phyloP scores from a whole-genome alignment of 2,888 invertebrate genomes.

The Xanthorhoe spadicearia region DNA sequence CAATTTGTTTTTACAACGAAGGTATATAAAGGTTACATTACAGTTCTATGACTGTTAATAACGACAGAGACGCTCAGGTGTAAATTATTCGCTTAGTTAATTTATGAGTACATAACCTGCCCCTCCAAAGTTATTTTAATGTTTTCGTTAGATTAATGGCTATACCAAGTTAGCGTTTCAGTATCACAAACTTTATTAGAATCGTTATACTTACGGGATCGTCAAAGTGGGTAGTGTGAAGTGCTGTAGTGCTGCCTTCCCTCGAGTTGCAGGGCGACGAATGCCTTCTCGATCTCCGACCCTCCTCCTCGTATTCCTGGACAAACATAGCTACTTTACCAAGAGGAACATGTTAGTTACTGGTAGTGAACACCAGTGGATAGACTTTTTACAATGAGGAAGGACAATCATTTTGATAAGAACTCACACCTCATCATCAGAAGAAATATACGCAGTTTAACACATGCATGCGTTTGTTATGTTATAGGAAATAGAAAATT shows the following conservation, averaged over 20 bases:
- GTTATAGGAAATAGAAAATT: conserved; percentile 8
- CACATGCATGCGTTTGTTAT: conserved; percentile 20
- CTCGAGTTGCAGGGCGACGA: conserved; percentile 89
- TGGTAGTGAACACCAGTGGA: background rate
- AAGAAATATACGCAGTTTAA: conserved; percentile 2
- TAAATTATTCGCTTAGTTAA: too few relatives aligned
- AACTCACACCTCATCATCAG: conserved; percentile 11
- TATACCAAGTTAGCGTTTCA: background rate
- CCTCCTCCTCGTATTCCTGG: conserved; percentile 90
- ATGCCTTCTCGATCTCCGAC: conserved; percentile 85
- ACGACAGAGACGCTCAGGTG: conserved; percentile 4
- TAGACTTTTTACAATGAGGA: conserved; percentile 6
- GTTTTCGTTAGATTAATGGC: background rate
- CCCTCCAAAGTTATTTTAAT: background rate
- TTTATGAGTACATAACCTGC: too few relatives aligned
- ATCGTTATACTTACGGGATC: conserved; percentile 82
- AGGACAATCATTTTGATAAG: conserved; percentile 1
- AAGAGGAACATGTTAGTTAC: background rate
- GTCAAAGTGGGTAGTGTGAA: conserved; percentile 86
- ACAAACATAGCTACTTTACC: conserved; percentile 29
- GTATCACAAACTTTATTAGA: background rate
- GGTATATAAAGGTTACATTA: conserved; percentile 13
- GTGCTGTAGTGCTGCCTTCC: conserved; percentile 87
- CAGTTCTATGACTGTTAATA: background rate
- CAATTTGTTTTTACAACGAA: conserved; percentile 22